Evolutionary conservation across 2,888 invertebrate species (phyloP).

Genomic region (Leucophenga montana): DNA sequence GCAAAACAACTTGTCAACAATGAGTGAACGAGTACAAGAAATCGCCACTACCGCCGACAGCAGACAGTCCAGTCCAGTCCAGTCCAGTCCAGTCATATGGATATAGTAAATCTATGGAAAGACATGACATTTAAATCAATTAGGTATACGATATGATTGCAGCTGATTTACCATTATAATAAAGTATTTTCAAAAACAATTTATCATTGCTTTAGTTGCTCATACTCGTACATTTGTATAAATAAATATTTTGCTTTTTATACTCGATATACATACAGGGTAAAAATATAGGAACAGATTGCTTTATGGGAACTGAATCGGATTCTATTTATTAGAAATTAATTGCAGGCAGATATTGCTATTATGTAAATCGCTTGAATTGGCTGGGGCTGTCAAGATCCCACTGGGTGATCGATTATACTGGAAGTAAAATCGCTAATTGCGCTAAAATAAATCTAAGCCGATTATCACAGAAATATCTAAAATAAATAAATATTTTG

Average conservation of each 20-base stretch:
- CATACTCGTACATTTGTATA: neutral
- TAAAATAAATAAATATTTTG: conserved; percentile 55
- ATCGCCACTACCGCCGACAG: neutral
- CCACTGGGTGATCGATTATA: conserved; percentile 62
- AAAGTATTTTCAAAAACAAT: conserved; percentile 18
- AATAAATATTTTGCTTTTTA: too few relatives aligned
- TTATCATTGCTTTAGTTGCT: conserved; percentile 7
- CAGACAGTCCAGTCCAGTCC: too few relatives aligned
- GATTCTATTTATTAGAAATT: too few relatives aligned
- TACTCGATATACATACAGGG: too few relatives aligned
- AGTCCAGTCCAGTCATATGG: too few relatives aligned
- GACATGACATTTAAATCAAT: conserved; percentile 27
- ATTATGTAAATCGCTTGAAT: conserved; percentile 16
- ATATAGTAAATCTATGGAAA: neutral
- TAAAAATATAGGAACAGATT: conserved; percentile 2
- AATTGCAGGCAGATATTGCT: neutral
- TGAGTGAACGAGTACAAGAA: conserved; percentile 2
- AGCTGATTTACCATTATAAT: conserved; percentile 15
- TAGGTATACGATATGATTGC: conserved; percentile 22
- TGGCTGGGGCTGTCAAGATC: conserved; percentile 38
- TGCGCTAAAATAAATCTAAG: conserved; percentile 9
- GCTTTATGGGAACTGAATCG: neutral
- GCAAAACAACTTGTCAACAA: conserved; percentile 48
- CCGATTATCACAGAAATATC: neutral
- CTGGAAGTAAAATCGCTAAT: conserved; percentile 52